phyloP scores from a whole-genome alignment of 2,888 invertebrate genomes.

The Calameuta pallipes region DNA sequence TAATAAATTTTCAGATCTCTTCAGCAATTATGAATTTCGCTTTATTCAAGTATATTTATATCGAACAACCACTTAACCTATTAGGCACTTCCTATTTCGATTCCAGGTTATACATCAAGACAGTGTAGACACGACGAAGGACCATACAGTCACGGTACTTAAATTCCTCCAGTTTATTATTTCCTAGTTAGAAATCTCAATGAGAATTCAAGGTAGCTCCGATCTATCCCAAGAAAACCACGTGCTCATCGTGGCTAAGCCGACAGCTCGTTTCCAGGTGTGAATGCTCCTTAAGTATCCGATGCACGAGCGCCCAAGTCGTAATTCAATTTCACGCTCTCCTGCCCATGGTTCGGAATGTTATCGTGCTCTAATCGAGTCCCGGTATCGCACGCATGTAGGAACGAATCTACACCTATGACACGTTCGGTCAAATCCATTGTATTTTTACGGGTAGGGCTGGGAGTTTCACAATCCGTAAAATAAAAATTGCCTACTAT shows the following conservation, averaged over 20 bases:
- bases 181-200: neutral
- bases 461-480: neutral
- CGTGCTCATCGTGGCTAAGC: neutral
- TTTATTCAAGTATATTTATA: neutral
- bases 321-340: constrained; percentile 52
- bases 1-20: neutral
- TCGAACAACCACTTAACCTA: neutral
- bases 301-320: constrained; percentile 33
- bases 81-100: neutral
- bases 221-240: neutral
- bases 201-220: neutral
- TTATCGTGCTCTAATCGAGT: constrained; percentile 39
- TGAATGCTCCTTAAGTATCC: constrained; percentile 21
- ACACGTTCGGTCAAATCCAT: neutral
- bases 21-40: neutral
- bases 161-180: neutral
- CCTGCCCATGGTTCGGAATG: constrained; percentile 37
- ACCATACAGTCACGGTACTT: neutral
- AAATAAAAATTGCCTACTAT: neutral
- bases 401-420: neutral
- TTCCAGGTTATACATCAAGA: neutral
- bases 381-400: constrained; percentile 27
- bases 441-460: neutral
- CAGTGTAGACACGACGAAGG: neutral
- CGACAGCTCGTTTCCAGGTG: constrained; percentile 3